Percentiles rank a stretch among this genome's conserved stretches.
These are phyloP conservation scores for Dicentrarchus labrax DNA, from an alignment of 2,113 vertebrate species.

Conservation along the genomic window DNA sequence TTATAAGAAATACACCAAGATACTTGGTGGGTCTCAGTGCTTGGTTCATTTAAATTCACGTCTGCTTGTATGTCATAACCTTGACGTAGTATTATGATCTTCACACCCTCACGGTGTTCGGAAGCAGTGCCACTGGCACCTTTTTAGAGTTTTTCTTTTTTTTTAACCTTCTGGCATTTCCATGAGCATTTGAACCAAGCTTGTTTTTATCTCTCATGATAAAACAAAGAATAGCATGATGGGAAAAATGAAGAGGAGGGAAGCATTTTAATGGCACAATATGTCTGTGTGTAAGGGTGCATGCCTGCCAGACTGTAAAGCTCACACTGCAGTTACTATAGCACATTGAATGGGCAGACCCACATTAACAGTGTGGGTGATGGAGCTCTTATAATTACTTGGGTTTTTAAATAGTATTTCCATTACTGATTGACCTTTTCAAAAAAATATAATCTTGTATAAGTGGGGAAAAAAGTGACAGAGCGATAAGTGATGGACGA, in stretches of 20 bases:
- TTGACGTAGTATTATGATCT: conserved; percentile 3
- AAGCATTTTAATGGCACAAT: conserved; percentile 9
- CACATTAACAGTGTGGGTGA: conserved; percentile 6
- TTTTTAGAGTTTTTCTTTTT: background rate
- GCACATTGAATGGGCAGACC: conserved; percentile 6
- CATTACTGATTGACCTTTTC: background rate
- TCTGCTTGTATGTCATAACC: background rate
- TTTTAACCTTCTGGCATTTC: conserved; percentile 18
- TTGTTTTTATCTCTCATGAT: background rate
- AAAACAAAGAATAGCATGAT: background rate
- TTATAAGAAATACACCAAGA: too few species aligned
- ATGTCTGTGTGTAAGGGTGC: conserved; percentile 8
- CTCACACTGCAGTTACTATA: background rate
- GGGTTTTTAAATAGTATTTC: background rate
- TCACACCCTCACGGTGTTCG: conserved; percentile 22
- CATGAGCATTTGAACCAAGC: background rate
- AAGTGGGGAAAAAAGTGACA: background rate
- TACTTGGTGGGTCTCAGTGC: background rate
- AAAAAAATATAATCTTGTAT: background rate
- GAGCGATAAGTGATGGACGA: background rate
- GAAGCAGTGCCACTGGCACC: background rate
- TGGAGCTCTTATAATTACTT: conserved; percentile 7
- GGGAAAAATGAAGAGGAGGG: background rate
- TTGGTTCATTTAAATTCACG: background rate
- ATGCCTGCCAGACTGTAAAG: conserved; percentile 5